These are phyloP conservation scores for Pocillopora verrucosa DNA, from an alignment of 64 coral and sea anemone genomes.

Conservation along the genomic window DNA sequence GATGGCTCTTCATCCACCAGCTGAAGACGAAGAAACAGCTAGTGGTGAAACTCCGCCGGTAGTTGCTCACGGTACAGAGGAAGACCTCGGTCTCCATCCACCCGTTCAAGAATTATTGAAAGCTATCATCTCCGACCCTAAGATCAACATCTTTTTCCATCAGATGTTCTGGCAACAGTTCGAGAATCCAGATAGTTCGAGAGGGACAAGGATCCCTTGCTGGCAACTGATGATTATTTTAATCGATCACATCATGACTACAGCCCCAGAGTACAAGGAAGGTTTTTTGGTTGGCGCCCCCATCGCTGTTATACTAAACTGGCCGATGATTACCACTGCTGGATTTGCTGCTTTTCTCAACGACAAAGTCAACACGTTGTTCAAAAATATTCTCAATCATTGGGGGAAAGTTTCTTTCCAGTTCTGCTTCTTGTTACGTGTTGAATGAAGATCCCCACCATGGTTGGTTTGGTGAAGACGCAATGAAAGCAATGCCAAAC, in stretches of 20 bases:
- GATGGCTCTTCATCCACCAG: slow-evolving; percentile 36
- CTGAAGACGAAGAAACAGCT: slow-evolving; percentile 19
- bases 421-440: slow-evolving; percentile 43
- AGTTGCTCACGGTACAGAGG: background rate
- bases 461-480: slow-evolving; percentile 79
- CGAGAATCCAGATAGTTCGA: background rate
- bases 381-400: slow-evolving; percentile 71
- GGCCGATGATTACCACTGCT: slow-evolving; percentile 75
- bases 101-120: too few relatives aligned
- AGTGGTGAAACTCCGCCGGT: background rate
- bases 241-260: slow-evolving; percentile 76
- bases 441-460: slow-evolving; percentile 25
- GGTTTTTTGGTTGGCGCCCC: slow-evolving; percentile 69
- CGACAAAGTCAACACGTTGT: slow-evolving; percentile 71
- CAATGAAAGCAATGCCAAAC: slow-evolving; percentile 75
- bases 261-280: slow-evolving; percentile 61
- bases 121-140: too few relatives aligned
- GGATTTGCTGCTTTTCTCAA: slow-evolving; percentile 79
- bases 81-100: too few relatives aligned
- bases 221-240: slow-evolving; percentile 59
- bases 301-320: slow-evolving; percentile 73
- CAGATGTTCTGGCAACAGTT: background rate
- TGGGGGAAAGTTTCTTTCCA: slow-evolving; percentile 62
- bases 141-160: too few relatives aligned
- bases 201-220: slow-evolving; percentile 36